A percentile compares a stretch with the other conserved stretches of the same genome.
These are phyloP conservation scores for Belonocnema kinseyi DNA, from an alignment of 1,140 invertebrate species.

Conservation along the genomic window DNA sequence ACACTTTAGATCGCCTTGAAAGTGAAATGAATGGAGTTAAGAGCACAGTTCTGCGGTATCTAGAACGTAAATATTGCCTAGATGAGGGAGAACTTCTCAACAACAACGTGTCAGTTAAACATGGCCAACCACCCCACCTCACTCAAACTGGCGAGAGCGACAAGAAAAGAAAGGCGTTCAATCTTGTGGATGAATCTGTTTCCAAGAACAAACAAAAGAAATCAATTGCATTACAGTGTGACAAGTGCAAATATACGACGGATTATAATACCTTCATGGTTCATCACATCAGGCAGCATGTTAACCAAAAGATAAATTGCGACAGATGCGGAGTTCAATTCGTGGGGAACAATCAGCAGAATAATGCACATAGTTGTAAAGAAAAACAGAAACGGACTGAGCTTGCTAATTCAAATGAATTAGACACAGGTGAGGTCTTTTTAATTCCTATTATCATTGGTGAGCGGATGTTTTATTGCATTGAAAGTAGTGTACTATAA, in stretches of 20 bases:
- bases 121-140: conserved; percentile 57
- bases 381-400: conserved; percentile 18
- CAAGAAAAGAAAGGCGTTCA: not conserved
- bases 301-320: conserved; percentile 48
- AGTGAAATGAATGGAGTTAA: conserved; percentile 60
- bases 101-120: conserved; percentile 47
- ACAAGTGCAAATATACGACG: conserved; percentile 71
- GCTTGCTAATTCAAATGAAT: conserved; percentile 6
- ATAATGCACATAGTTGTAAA: conserved; percentile 43
- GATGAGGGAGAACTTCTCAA: conserved; percentile 64
- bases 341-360: conserved; percentile 33
- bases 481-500: no score
- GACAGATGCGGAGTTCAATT: conserved; percentile 52
- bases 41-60: conserved; percentile 59
- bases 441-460: not conserved
- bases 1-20: conserved; percentile 69
- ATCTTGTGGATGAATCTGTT: conserved; percentile 21
- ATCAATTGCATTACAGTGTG: conserved; percentile 64
- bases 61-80: conserved; percentile 70
- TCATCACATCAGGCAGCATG: conserved; percentile 62
- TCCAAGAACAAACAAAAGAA: conserved; percentile 48
- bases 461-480: no score
- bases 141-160: conserved; percentile 38
- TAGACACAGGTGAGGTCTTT: not conserved
- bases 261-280: conserved; percentile 63